Percentiles rank a stretch among this genome's conserved stretches.
Conservation (phyloP, 2,113 vertebrate genomes). For the Macquaria australasica region DNA sequence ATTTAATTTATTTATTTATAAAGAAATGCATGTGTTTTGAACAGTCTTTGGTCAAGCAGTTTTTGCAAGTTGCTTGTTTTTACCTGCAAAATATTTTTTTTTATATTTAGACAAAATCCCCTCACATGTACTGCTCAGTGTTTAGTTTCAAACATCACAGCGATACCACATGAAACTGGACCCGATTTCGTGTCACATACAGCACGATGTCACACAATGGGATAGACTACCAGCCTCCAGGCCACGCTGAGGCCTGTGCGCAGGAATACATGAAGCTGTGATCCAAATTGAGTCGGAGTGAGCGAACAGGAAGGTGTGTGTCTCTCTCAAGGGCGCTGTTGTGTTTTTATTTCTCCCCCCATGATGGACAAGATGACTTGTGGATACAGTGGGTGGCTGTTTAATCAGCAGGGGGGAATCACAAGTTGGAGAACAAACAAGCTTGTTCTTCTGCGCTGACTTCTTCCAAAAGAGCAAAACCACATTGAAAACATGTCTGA, state of each 20-base stretch:
- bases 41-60: neutral
- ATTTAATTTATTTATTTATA: neutral
- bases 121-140: neutral
- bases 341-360: slow-evolving; percentile 2
- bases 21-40: neutral
- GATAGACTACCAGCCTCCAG: neutral
- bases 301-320: neutral
- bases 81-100: neutral
- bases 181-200: slow-evolving; percentile 20
- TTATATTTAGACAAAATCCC: neutral
- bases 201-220: slow-evolving; percentile 14
- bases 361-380: neutral
- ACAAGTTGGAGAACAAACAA: slow-evolving; percentile 27
- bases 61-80: neutral
- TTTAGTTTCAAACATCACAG: slow-evolving; percentile 29
- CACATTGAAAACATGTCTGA: neutral
- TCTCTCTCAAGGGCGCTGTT: neutral
- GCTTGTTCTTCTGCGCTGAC: neutral
- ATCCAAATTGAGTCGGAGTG: neutral
- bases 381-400: neutral
- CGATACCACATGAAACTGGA: slow-evolving; percentile 15
- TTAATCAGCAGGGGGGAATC: slow-evolving; percentile 28
- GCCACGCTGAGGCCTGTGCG: neutral
- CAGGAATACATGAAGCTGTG: slow-evolving; percentile 11
- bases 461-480: neutral